Base-by-base conservation (phyloP, 1,140 invertebrate species). In the Rhynchophorus ferrugineus region DNA sequence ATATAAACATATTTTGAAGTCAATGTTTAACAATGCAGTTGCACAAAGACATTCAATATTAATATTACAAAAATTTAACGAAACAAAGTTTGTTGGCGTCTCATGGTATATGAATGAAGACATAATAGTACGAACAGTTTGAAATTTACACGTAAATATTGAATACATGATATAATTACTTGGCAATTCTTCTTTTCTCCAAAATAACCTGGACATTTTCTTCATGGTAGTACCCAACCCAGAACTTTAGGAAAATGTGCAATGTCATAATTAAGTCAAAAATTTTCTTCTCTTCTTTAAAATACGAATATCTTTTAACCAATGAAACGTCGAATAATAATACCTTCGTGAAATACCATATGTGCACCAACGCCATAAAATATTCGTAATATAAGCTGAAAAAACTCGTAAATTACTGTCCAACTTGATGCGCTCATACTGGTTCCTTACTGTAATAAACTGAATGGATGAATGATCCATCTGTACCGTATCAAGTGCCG, bases 381-480 rank as follows among this genome's bases (percentile, higher is more conserved):
- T 29, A 29, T 11, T 29, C 5, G 24, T 29, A 29, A 11, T 29
- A 29, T 29, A 29, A 11, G 11, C 24, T 29, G 11, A 29, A 29
- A 29, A 29, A 29, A 11, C n/a, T n/a, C n/a, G n/a, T n/a, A n/a
- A n/a, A n/a, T n/a, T n/a, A n/a, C n/a, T n/a, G n/a, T n/a, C n/a
- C n/a, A n/a, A n/a, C n/a, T n/a, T n/a, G n/a, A n/a, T n/a, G n/a
- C n/a, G n/a, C n/a, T n/a, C n/a, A n/a, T n/a, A n/a, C n/a, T n/a
- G n/a, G n/a, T n/a, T n/a, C n/a, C 39, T 44, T 19, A 54, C 52
- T 43, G n/a, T 7, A 37, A 43, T 18, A 52, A 20, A 24, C 57
- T 57, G 29, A 57, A 59, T 6, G 57, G 57, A 49, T 59, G 57
- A 3, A 57, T 53, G 36, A 59, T 57, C n/a, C 22, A 17, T 8